Conservation (phyloP, 2,113 vertebrate species). For the Tyrannus savana region DNA sequence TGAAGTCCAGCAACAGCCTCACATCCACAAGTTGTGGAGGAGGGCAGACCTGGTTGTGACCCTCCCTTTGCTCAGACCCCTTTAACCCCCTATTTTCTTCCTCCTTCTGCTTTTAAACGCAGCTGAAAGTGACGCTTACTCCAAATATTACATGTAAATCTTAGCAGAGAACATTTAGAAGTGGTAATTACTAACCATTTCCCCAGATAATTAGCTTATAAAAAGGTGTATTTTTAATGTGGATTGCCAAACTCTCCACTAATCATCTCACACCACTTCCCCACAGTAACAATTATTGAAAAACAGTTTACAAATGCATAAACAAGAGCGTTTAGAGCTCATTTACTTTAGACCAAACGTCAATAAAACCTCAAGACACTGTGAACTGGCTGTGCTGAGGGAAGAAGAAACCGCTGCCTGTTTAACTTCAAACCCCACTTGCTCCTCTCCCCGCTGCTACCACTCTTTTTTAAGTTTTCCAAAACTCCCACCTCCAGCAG, state of each 20-base stretch:
- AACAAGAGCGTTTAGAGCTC: slow-evolving; percentile 1
- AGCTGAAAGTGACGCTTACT: neutral
- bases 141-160: neutral
- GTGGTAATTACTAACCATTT: slow-evolving; percentile 37
- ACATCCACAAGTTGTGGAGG: neutral
- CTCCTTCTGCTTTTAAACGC: neutral
- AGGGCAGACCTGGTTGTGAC: neutral
- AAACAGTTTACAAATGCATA: slow-evolving; percentile 19
- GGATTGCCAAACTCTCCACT: slow-evolving; percentile 53
- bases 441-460: accelerated
- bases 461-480: neutral
- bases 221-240: slow-evolving; percentile 50
- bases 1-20: neutral
- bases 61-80: neutral
- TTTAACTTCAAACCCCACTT: neutral
- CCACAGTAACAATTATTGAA: slow-evolving; percentile 31
- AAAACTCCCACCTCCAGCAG: neutral
- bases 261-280: slow-evolving; percentile 48
- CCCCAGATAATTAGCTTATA: slow-evolving; percentile 45
- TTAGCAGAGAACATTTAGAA: neutral
- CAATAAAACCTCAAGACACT: slow-evolving; percentile 13
- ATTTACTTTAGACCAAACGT: neutral
- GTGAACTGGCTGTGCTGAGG: neutral
- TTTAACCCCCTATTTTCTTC: neutral
- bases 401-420: neutral